Conservation (phyloP, 2,113 vertebrate species). For the Sylvicapra grimmia region DNA sequence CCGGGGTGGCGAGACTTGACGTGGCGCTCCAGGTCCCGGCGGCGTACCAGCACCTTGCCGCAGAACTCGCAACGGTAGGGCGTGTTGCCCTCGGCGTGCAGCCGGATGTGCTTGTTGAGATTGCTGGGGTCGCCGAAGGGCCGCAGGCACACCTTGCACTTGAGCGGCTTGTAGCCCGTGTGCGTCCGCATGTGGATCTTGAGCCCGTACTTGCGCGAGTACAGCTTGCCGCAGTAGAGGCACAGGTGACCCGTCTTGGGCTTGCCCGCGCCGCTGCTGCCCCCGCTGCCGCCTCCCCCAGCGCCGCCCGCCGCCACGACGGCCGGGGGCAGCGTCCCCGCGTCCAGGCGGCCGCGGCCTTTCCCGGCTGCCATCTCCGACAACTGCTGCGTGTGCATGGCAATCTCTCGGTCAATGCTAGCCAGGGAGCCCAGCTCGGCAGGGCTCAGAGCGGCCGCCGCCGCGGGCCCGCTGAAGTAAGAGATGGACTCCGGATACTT, state of each 20-base stretch:
- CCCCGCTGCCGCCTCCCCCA: slow-evolving; percentile 65
- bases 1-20: slow-evolving; percentile 97
- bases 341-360: slow-evolving; percentile 80
- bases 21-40: slow-evolving; percentile 95
- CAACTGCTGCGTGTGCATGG: slow-evolving; percentile 95
- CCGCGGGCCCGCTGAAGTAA: slow-evolving; percentile 84
- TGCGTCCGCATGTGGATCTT: slow-evolving; percentile 99
- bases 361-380: slow-evolving; percentile 92
- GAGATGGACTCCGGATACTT: slow-evolving; percentile 93
- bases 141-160: slow-evolving; percentile 97
- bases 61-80: slow-evolving; percentile 99
- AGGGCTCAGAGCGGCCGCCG: slow-evolving; percentile 79
- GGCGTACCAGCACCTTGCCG: slow-evolving; percentile 95
- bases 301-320: slow-evolving; percentile 67
- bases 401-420: slow-evolving; percentile 93
- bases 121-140: slow-evolving; percentile 99
- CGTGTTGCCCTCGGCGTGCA: slow-evolving; percentile 98
- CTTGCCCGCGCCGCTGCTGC: slow-evolving; percentile 79
- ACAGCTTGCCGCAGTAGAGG: slow-evolving; percentile 97
- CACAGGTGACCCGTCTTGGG: slow-evolving; percentile 95
- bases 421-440: slow-evolving; percentile 89
- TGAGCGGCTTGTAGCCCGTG: slow-evolving; percentile 98
- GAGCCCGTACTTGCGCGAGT: slow-evolving; percentile 98
- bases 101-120: slow-evolving; percentile 97
- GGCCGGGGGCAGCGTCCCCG: slow-evolving; percentile 81